These are phyloP conservation scores for Rhinoderma darwinii DNA, from an alignment of 2,113 vertebrate species.

Conservation along the genomic window DNA sequence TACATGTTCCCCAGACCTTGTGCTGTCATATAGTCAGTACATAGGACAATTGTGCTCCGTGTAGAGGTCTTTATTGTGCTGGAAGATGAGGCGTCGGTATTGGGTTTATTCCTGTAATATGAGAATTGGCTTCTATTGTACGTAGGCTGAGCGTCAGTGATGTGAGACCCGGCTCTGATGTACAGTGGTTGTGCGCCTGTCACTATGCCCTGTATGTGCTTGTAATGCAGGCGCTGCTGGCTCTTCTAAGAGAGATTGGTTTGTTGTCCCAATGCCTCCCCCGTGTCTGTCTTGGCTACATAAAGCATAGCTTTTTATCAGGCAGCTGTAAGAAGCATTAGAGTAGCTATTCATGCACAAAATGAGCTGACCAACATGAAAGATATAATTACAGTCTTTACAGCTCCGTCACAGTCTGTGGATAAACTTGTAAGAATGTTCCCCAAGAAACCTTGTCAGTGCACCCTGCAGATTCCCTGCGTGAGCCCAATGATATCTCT, in stretches of 20 bases:
- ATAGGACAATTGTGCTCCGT: too few relatives aligned
- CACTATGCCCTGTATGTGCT: background rate
- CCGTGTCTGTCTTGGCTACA: conserved; percentile 31
- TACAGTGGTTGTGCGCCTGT: background rate
- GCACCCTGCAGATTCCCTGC: conserved; percentile 1
- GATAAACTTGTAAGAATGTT: conserved; percentile 43
- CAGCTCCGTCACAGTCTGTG: conserved; percentile 46
- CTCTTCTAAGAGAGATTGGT: conserved; percentile 7
- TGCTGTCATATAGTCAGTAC: too few relatives aligned
- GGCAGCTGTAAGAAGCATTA: conserved; percentile 41
- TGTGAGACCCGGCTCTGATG: background rate
- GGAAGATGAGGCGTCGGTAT: background rate
- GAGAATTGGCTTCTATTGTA: background rate
- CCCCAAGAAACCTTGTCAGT: conserved; percentile 27
- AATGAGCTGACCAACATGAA: conserved; percentile 58
- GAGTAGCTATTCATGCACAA: conserved; percentile 45
- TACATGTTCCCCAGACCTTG: too few relatives aligned
- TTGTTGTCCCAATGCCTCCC: conserved; percentile 26
- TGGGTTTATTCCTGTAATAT: background rate
- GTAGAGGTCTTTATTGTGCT: background rate
- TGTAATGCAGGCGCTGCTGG: background rate
- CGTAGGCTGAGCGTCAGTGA: background rate
- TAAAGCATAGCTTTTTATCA: conserved; percentile 26
- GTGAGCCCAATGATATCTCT: background rate
- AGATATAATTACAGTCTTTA: conserved; percentile 53